Evolutionary conservation across 2,888 invertebrate genomes (phyloP).

Genomic region (Drosophila robusta): DNA sequence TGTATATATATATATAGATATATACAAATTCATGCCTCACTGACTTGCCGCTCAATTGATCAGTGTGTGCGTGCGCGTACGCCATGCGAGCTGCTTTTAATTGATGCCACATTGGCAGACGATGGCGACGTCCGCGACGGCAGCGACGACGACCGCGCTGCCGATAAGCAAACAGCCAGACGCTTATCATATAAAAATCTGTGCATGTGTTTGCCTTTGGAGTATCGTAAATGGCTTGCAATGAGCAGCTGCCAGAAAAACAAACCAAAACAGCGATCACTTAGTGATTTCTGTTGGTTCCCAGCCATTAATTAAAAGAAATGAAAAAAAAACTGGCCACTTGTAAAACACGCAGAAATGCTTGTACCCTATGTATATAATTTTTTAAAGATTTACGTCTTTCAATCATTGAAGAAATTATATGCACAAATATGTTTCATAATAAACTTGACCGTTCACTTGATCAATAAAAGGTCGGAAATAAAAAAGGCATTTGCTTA

Average conservation of each 20-base stretch:
- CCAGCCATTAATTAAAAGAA: neutral
- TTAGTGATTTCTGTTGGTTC: neutral
- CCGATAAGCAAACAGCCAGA: slow-evolving; percentile 38
- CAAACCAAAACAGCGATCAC: neutral
- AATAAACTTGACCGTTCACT: neutral
- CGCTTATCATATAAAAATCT: slow-evolving; percentile 51
- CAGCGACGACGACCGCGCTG: slow-evolving; percentile 16
- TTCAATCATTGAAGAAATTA: too few species aligned
- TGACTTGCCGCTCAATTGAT: slow-evolving; percentile 54
- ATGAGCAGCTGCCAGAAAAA: slow-evolving; percentile 12
- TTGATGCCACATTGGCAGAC: slow-evolving; percentile 67
- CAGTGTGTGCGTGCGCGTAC: slow-evolving; percentile 14
- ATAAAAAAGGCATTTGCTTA: too few species aligned
- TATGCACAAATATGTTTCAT: too few species aligned
- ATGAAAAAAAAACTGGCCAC: too few species aligned
- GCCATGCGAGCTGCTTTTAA: slow-evolving; percentile 48
- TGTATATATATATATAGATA: too few species aligned
- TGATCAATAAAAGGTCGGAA: too few species aligned
- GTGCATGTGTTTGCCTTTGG: slow-evolving; percentile 25
- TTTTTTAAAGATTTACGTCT: too few species aligned
- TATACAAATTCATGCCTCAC: slow-evolving; percentile 64
- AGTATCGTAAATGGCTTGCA: slow-evolving; percentile 31
- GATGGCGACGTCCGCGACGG: slow-evolving; percentile 21
- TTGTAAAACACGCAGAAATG: neutral
- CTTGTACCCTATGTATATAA: too few species aligned